Percentiles rank a stretch among this genome's conserved stretches.
These are phyloP conservation scores for Chiloscyllium plagiosum DNA, from an alignment of 2,113 vertebrate genomes.

Conservation along the genomic window DNA sequence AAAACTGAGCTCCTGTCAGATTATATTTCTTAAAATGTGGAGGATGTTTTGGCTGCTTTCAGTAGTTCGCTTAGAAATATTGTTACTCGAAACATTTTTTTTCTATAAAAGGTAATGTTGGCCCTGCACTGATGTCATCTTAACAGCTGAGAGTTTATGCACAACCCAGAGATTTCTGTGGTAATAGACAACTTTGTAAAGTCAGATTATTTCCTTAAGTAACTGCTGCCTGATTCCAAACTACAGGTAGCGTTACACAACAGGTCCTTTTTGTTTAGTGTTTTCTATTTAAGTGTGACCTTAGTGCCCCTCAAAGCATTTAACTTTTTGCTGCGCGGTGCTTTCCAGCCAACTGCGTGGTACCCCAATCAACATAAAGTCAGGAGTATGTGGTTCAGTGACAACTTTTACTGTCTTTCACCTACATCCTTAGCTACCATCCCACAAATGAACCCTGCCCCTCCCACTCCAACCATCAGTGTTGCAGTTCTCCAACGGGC, in stretches of 20 bases:
- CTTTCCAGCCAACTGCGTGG: not conserved
- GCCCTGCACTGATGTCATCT: not conserved
- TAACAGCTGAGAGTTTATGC: not conserved
- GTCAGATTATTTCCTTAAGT: not conserved
- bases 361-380: not conserved
- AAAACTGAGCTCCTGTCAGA: not conserved
- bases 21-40: not conserved
- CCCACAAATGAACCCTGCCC: not conserved
- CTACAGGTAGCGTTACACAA: not conserved
- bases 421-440: not conserved
- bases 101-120: not conserved
- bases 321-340: not conserved
- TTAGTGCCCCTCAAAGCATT: not conserved
- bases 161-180: not conserved
- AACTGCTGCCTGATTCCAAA: not conserved
- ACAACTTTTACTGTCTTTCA: not conserved
- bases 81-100: not conserved
- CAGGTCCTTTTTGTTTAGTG: not conserved
- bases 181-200: not conserved
- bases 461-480: not conserved
- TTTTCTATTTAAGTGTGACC: not conserved
- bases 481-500: not conserved
- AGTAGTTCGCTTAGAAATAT: not conserved
- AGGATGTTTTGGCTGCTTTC: slow-evolving; percentile 2
- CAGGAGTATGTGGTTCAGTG: not conserved